Evolutionary conservation across 2,113 vertebrate species (phyloP), one percentile per base, ranked within the genome.

Genomic region (Crotalus tigris): DNA sequence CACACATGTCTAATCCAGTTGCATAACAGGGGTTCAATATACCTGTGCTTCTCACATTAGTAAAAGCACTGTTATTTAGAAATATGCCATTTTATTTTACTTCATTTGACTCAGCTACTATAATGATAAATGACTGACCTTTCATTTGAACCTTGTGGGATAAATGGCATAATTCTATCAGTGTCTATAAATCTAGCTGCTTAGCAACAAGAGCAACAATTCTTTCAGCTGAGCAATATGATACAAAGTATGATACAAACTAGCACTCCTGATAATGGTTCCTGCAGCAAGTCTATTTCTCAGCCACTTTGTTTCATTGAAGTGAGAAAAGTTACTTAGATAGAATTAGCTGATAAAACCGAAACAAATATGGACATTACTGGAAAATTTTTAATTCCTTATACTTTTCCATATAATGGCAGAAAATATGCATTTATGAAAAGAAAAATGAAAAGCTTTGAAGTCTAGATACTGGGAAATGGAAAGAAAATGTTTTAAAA

Each of bases 171-270:
- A 1, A 1, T 91, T 86, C 86, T 94, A 96, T 94, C 95, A 95
- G 96, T 95, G 94, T 88, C 64, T 94, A 94, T 95, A 96, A 96
- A 95, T 92, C 33, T 6, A 94, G 94, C 96, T 95, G 95, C 92
- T 92, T 94, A 96, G 96, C 93, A 97, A 96, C 95, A 96, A 93
- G 85, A 94, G 93, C 95, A 97, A 95, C 57, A 96, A 53, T 89
- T 95, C 55, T 93, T 96, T 94, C 91, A 64, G 94, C 9, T n/a
- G 89, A 95, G 91, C 0, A 0, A 55, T 55, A 87, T 85, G 89
- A 94, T 90, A 94, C 85, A 93, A 93, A 95, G 10, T 55, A 87
- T 59, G 88, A 55, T 49, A 89, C 33, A 4, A 46, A 93, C 21
- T 9, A 91, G 92, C 86, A 75, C 81, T 93, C 46, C 39, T 88